Conservation (phyloP, 1,140 invertebrate species). For the Aphaenogaster rudis region DNA sequence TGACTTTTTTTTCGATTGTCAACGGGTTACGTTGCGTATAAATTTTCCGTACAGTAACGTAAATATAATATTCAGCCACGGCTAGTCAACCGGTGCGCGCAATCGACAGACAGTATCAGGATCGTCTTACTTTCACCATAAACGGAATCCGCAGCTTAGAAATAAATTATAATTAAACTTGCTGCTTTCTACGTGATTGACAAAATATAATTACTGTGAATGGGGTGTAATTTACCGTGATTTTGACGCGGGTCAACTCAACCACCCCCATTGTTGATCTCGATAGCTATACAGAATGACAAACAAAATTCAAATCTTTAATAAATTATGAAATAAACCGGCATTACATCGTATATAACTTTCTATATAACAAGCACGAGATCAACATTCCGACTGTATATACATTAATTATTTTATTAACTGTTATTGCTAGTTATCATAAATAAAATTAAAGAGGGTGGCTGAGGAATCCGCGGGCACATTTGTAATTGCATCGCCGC, state of each 20-base stretch:
- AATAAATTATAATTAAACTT: constrained; percentile 41
- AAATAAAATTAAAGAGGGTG: constrained; percentile 30
- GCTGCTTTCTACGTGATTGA: neutral
- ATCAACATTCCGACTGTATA: constrained; percentile 25
- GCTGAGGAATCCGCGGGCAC: constrained; percentile 15
- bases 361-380: constrained; percentile 21
- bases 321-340: constrained; percentile 30
- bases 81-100: constrained; percentile 43
- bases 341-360: neutral
- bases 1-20: constrained; percentile 40
- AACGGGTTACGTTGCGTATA: constrained; percentile 34
- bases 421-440: constrained; percentile 40
- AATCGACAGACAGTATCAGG: constrained; percentile 27
- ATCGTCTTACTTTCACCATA: constrained; percentile 42
- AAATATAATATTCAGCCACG: constrained; percentile 47
- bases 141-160: constrained; percentile 16
- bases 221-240: neutral
- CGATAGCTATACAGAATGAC: neutral
- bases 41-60: constrained; percentile 46
- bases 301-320: constrained; percentile 10
- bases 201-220: neutral
- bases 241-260: constrained; percentile 5
- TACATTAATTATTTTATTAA: constrained; percentile 42
- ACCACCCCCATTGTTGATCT: constrained; percentile 18
- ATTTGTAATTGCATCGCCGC: constrained; percentile 29